Percentiles rank a stretch among this genome's conserved stretches.
Conservation (phyloP, 2,113 vertebrate species). For the Abramis brama region DNA sequence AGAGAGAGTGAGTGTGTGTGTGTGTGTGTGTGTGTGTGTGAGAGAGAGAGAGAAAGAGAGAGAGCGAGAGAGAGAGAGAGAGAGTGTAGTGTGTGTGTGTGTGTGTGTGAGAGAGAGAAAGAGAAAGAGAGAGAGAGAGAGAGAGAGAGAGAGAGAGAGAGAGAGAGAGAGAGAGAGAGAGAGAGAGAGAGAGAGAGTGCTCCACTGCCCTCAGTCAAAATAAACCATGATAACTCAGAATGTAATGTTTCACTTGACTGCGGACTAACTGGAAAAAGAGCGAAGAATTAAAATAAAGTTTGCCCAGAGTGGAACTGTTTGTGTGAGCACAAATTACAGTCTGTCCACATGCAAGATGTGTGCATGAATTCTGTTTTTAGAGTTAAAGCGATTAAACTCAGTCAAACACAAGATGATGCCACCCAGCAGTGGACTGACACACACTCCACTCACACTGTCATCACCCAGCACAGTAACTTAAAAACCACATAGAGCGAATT, state of each 20-base stretch:
- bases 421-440: constrained; percentile 17
- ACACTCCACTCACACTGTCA: constrained; percentile 42
- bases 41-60: neutral
- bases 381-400: neutral
- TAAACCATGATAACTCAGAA: constrained; percentile 64
- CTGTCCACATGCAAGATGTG: neutral
- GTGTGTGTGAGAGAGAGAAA: constrained; percentile 5
- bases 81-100: neutral
- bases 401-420: constrained; percentile 25
- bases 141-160: constrained; percentile 55
- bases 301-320: neutral
- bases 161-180: constrained; percentile 41
- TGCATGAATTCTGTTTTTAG: neutral
- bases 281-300: neutral
- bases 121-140: constrained; percentile 35
- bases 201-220: constrained; percentile 76
- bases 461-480: constrained; percentile 50
- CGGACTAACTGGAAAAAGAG: constrained; percentile 51
- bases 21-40: too few relatives aligned
- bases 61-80: neutral
- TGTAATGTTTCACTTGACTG: constrained; percentile 53
- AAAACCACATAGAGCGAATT: neutral
- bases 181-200: constrained; percentile 53
- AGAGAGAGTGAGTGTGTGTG: too few relatives aligned
- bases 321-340: constrained; percentile 12